phyloP scores from a whole-genome alignment of 2,888 invertebrate genomes.

The Perizoma flavofasciatum region DNA sequence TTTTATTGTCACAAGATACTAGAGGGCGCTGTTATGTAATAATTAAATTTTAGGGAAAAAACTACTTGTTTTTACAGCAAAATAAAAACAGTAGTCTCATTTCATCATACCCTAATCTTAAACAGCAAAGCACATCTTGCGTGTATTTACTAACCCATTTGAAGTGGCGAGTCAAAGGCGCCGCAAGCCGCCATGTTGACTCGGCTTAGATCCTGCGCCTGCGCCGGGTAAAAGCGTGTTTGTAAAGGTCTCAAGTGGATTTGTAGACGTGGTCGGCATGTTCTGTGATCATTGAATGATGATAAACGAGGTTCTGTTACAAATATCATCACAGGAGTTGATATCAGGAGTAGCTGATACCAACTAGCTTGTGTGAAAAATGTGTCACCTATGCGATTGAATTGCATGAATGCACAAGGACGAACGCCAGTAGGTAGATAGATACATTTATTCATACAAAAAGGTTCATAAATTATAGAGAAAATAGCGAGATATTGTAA shows the following conservation, averaged over 20 bases:
- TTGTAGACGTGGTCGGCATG: constrained; percentile 23
- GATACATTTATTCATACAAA: no score
- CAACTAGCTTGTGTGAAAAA: no score
- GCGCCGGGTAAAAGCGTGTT: constrained; percentile 30
- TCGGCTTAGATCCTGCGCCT: constrained; percentile 28
- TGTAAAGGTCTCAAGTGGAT: constrained; percentile 34
- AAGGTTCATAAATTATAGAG: no score
- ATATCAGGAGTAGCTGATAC: no score
- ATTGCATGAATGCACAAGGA: no score
- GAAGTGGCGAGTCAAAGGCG: constrained; percentile 30
- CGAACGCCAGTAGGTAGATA: no score
- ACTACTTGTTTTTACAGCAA: no score
- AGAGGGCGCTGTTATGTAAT: no score
- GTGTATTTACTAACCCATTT: constrained; percentile 22
- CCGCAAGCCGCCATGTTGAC: constrained; percentile 40
- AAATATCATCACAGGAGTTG: background rate
- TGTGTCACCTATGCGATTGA: no score
- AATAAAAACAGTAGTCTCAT: constrained; percentile 30
- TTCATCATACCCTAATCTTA: constrained; percentile 28
- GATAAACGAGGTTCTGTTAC: constrained; percentile 21
- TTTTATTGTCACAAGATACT: no score
- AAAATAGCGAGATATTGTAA: no score
- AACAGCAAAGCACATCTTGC: constrained; percentile 28
- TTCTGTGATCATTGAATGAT: constrained; percentile 30
- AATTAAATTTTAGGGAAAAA: no score